A percentile compares a stretch with the other conserved stretches of the same genome.
Conservation (phyloP, 2,888 invertebrate species). For the Lobophora halterata region DNA sequence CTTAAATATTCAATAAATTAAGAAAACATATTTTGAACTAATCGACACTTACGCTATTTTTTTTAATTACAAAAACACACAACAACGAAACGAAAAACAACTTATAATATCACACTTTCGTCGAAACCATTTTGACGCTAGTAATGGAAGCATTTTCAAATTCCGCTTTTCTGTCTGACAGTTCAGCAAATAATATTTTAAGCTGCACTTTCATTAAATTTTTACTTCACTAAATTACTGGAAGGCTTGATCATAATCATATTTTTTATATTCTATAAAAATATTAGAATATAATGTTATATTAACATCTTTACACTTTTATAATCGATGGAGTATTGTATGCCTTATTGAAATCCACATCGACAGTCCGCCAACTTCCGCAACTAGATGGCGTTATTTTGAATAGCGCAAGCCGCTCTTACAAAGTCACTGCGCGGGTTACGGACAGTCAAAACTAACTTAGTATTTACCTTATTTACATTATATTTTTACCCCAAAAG, state of each 20-base stretch:
- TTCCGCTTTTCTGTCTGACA: conserved; percentile 63
- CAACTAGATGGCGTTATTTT: conserved; percentile 41
- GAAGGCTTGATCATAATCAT: conserved; percentile 78
- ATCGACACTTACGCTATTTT: conserved; percentile 64
- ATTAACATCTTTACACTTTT: conserved; percentile 63
- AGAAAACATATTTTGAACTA: conserved; percentile 60
- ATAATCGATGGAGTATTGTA: conserved; percentile 71
- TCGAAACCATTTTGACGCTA: conserved; percentile 58
- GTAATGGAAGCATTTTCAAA: conserved; percentile 65
- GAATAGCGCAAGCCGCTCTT: conserved; percentile 36
- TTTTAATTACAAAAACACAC: conserved; percentile 75
- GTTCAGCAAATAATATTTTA: conserved; percentile 68
- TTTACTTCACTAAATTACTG: conserved; percentile 76
- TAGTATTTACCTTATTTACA: conserved; percentile 67
- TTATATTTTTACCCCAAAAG: conserved; percentile 36
- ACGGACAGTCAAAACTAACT: conserved; percentile 45
- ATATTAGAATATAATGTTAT: conserved; percentile 72
- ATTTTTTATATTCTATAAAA: conserved; percentile 78
- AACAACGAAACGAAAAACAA: conserved; percentile 78
- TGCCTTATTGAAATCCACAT: conserved; percentile 45
- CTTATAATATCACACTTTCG: conserved; percentile 77
- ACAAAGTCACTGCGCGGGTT: conserved; percentile 47
- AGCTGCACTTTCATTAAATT: conserved; percentile 63
- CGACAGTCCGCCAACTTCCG: conserved; percentile 35
- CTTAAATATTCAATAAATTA: conserved; percentile 76